Evolutionary conservation across 2,888 invertebrate species (phyloP), one percentile per base, ranked within the genome.

Genomic region (Drosophila neonasuta): DNA sequence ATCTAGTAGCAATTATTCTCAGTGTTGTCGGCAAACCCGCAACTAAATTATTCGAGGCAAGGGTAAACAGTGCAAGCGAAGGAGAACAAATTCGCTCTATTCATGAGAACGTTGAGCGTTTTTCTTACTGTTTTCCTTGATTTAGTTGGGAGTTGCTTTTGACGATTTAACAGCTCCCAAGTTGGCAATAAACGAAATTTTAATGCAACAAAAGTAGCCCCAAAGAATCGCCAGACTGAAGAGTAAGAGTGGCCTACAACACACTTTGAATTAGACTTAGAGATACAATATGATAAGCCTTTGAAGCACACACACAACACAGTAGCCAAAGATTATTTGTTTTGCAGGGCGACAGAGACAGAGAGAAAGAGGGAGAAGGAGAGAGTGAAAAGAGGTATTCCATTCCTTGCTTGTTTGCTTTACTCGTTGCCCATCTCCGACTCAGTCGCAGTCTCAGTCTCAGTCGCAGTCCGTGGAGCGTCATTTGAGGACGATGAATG

Each of bases 121-220:
- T 24, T 24, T 24, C 15, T 17, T 32, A 32, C 24, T 13, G 15
- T 30, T 24, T 48, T 6, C 17, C 41, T 50, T 51, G 48, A 59
- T 59, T 59, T 63, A 49, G 57, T 54, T 52, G 55, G 42, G 44
- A 44, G 13, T 54, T 29, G 55, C 58, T 52, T 65, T 81, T 72
- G 72, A 75, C 77, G 80, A 75, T 74, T 77, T 74, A 83, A 83
- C 77, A 73, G 82, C 85, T 84, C 87, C 85, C 82, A 59, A 68
- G 81, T 66, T 70, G 86, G 68, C 77, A 69, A 84, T 84, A 86
- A 82, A 79, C 79, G 84, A 80, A 86, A 82, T 82, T 86, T 84
- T 73, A 86, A 81, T 80, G 76, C 74, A 66, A 64, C 65, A 64
- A 77, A 76, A 77, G 58, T 66, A 68, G 58, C 51, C 62, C 61